Conservation (phyloP, 2,888 invertebrate genomes). For the Miltochrista miniata region DNA sequence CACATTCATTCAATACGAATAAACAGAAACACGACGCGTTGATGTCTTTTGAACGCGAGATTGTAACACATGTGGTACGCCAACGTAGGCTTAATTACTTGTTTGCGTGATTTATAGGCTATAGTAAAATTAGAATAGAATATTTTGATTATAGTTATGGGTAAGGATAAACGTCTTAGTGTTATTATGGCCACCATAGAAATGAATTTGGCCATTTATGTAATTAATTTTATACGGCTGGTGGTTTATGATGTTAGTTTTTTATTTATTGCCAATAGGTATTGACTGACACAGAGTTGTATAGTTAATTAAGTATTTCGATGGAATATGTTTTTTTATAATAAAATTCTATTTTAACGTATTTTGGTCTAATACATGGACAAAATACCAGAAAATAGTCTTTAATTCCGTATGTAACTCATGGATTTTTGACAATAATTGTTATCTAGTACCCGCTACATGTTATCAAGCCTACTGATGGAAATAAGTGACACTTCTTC, state of each 20-base stretch:
- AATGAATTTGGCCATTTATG: conserved; percentile 22
- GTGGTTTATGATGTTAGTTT: conserved; percentile 10
- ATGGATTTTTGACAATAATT: no score
- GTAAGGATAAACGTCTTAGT: conserved; percentile 24
- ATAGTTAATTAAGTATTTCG: no score
- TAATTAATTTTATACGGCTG: conserved; percentile 15
- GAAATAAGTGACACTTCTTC: no score
- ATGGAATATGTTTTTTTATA: no score
- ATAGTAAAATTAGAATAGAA: conserved; percentile 24
- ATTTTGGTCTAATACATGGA: no score
- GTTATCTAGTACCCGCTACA: no score
- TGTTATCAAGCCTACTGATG: no score
- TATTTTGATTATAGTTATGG: conserved; percentile 27
- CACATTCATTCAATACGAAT: conserved; percentile 5
- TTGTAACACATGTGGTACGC: conserved; percentile 25
- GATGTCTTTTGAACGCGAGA: conserved; percentile 54
- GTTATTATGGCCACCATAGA: conserved; percentile 27
- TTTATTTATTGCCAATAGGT: background rate
- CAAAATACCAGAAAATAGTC: no score
- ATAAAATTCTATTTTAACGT: no score
- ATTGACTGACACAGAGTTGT: no score
- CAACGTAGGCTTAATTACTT: conserved; percentile 28
- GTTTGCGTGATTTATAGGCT: conserved; percentile 27
- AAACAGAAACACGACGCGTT: conserved; percentile 46
- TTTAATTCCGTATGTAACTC: no score